Evolutionary conservation across 2,113 vertebrate genomes (phyloP), one percentile per base, ranked within the genome.

Genomic region (Oceanites oceanicus): DNA sequence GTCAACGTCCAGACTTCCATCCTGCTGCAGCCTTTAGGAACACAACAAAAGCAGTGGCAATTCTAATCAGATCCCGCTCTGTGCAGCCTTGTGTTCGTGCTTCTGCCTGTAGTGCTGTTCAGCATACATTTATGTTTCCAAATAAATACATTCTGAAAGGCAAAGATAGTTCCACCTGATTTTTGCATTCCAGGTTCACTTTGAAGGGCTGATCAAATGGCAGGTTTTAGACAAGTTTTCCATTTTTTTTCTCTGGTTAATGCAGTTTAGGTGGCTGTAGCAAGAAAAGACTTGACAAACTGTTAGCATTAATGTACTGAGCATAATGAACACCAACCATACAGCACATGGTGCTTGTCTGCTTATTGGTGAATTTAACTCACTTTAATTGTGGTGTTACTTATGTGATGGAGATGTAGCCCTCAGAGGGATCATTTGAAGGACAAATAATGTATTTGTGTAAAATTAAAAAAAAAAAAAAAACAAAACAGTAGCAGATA

Each of bases 321-420:
- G 88, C 89, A 53, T 94, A 76, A 95, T 76, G 97, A 97, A 94
- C 83, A 94, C 92, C 91, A 92, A 75, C 89, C 93, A 95, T 86
- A 29, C 6, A 97, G 97, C 98, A 98, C 98, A 97, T 98, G 97
- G 97, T 97, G 70, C 92, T 96, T 98, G 97, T 98, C 98, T 98
- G 86, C 97, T 98, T 97, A 97, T 94, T 97, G 98, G 96, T 93
- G 96, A 92, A 91, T 22, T 61, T 96, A 97, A 98, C 95, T 97
- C 90, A 95, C 88, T 97, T 98, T 98, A 97, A 98, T 98, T 98
- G 97, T 84, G 93, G 88, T 34, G 95, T 97, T 97, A 96, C 59
- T 71, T 96, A 94, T 59, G 88, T 97, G 96, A 97, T 86, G 92
- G 95, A 97, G 97, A 98, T 81, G 38, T 56, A 93, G 86, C 97